A percentile compares a stretch with the other conserved stretches of the same genome.
Conservation (phyloP, 2,888 invertebrate species). For the Nemoura dubitans region DNA sequence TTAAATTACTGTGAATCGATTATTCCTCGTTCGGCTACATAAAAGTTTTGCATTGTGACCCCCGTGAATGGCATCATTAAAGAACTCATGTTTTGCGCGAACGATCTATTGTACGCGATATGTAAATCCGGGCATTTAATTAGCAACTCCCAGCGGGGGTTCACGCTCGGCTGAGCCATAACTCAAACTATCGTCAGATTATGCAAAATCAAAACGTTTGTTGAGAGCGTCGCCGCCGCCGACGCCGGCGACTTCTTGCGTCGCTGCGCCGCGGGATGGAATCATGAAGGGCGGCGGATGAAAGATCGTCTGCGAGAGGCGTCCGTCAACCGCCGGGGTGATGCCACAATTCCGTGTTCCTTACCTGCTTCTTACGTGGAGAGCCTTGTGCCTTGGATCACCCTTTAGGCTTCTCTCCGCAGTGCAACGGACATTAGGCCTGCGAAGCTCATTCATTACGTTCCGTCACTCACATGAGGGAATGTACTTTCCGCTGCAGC, state of each 20-base stretch:
- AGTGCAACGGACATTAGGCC: too few species aligned
- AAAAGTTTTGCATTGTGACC: not conserved
- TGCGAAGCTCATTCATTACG: too few species aligned
- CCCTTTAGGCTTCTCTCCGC: too few species aligned
- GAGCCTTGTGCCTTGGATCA: too few species aligned
- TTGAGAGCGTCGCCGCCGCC: not conserved
- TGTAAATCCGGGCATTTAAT: constrained; percentile 39
- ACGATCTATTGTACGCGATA: constrained; percentile 23
- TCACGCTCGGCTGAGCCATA: constrained; percentile 30
- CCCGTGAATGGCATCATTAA: not conserved
- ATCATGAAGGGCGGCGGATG: not conserved
- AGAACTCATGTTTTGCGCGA: not conserved
- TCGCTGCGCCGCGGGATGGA: not conserved
- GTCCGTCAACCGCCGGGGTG: not conserved
- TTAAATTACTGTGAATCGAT: not conserved
- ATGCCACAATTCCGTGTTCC: too few species aligned
- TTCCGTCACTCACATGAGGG: too few species aligned
- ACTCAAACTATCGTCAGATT: constrained; percentile 36
- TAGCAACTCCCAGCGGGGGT: constrained; percentile 29
- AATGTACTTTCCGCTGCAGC: too few species aligned
- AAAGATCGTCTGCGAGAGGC: not conserved
- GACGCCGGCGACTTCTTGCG: not conserved
- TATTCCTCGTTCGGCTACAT: not conserved
- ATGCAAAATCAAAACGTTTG: constrained; percentile 29
- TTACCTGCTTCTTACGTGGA: too few species aligned